These are phyloP conservation scores for Oxytorus armatus DNA, from an alignment of 2,888 invertebrate species.

Conservation along the genomic window DNA sequence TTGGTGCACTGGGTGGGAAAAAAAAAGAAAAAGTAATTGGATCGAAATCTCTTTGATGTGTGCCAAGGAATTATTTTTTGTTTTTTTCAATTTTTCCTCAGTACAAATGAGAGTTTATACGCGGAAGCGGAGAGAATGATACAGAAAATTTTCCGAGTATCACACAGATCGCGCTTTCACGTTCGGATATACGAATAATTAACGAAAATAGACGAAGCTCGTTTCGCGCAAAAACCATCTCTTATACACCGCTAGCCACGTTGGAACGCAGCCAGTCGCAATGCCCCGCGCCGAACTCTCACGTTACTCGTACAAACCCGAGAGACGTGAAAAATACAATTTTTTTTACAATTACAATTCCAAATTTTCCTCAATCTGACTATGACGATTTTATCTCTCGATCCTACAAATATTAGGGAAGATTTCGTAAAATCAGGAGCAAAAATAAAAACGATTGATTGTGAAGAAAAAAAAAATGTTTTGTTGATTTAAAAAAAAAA, in stretches of 20 bases:
- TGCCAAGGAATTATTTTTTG: background rate
- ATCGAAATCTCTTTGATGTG: background rate
- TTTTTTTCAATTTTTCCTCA: too few species aligned
- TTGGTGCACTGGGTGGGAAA: background rate
- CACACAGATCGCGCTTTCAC: conserved; percentile 65
- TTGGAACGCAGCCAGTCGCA: conserved; percentile 64
- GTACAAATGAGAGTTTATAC: too few species aligned
- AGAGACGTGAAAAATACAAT: too few species aligned
- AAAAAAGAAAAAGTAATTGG: background rate
- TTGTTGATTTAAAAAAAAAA: too few species aligned
- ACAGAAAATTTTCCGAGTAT: conserved; percentile 47
- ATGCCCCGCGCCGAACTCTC: background rate
- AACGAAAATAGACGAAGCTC: conserved; percentile 78
- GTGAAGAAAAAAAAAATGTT: too few species aligned
- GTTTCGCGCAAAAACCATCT: conserved; percentile 42
- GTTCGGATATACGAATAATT: conserved; percentile 72
- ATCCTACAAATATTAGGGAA: too few species aligned
- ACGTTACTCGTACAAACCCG: too few species aligned
- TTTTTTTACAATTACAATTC: too few species aligned
- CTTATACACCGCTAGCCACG: conserved; percentile 40
- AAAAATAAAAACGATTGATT: too few species aligned
- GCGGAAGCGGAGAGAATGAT: background rate
- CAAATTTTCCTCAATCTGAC: too few species aligned
- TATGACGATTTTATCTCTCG: too few species aligned
- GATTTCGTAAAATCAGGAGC: too few species aligned